Conservation (phyloP, 2,797 vertebrate genomes). For the Leptodactylus fallax region DNA sequence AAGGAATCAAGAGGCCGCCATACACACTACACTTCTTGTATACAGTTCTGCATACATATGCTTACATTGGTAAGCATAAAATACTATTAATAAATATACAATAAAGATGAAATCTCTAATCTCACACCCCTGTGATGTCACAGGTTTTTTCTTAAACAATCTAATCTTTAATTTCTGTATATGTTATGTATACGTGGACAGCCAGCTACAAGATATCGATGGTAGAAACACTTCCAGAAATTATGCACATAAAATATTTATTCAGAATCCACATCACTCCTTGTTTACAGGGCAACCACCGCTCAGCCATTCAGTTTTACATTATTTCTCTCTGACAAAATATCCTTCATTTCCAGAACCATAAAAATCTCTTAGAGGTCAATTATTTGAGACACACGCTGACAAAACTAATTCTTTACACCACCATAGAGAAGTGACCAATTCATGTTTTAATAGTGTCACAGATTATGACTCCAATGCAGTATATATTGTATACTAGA, state of each 20-base stretch:
- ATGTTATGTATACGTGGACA: neutral
- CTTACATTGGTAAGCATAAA: too few relatives aligned
- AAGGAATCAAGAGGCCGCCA: too few relatives aligned
- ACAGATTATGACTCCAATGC: neutral
- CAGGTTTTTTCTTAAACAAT: neutral
- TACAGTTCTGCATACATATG: too few relatives aligned
- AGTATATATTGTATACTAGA: neutral
- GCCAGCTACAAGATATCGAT: neutral
- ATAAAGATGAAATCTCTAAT: too few relatives aligned
- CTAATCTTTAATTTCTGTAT: neutral
- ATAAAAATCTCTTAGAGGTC: slow-evolving; percentile 36
- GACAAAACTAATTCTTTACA: slow-evolving; percentile 7
- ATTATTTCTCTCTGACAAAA: neutral
- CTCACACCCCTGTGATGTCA: too few relatives aligned
- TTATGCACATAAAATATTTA: neutral
- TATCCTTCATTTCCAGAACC: slow-evolving; percentile 17
- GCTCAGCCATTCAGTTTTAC: neutral
- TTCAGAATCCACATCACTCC: neutral
- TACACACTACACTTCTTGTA: too few relatives aligned
- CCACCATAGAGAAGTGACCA: neutral
- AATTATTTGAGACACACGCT: slow-evolving; percentile 51
- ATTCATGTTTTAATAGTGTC: neutral
- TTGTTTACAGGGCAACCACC: neutral
- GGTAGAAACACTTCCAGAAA: neutral
- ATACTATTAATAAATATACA: too few relatives aligned